These are phyloP conservation scores for Pelosia muscerda DNA, from an alignment of 2,888 invertebrate species.

Conservation along the genomic window DNA sequence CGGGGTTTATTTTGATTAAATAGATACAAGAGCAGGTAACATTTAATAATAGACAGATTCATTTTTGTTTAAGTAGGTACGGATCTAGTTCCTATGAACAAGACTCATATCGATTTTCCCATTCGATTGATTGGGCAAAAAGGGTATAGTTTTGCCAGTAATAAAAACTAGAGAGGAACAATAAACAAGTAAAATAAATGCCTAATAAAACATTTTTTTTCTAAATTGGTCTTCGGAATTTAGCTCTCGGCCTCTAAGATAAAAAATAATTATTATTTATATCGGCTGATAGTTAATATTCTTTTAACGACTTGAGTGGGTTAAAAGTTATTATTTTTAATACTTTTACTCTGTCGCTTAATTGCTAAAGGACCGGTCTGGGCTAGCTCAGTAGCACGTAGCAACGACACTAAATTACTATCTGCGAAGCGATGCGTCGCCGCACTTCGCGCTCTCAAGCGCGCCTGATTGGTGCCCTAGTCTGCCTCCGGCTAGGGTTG, in stretches of 20 bases:
- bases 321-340: slow-evolving; percentile 63
- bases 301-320: slow-evolving; percentile 44
- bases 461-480: slow-evolving; percentile 69
- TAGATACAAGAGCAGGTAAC: no score
- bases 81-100: no score
- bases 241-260: background rate
- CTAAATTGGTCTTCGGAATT: slow-evolving; percentile 5
- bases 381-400: slow-evolving; percentile 61
- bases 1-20: no score
- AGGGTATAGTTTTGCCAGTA: background rate
- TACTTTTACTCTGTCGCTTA: slow-evolving; percentile 79
- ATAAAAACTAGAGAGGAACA: background rate
- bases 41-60: no score
- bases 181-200: background rate
- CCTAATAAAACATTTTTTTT: background rate
- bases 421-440: slow-evolving; percentile 69
- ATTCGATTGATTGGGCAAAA: background rate
- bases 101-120: background rate
- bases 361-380: slow-evolving; percentile 75
- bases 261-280: slow-evolving; percentile 25
- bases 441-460: slow-evolving; percentile 57
- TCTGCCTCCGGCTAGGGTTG: slow-evolving; percentile 56
- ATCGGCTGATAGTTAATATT: slow-evolving; percentile 44
- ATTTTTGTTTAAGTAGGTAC: no score
- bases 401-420: slow-evolving; percentile 81